A percentile compares a stretch with the other conserved stretches of the same genome.
Conservation (phyloP, 2,888 invertebrate genomes). For the Acholoe squamosa region DNA sequence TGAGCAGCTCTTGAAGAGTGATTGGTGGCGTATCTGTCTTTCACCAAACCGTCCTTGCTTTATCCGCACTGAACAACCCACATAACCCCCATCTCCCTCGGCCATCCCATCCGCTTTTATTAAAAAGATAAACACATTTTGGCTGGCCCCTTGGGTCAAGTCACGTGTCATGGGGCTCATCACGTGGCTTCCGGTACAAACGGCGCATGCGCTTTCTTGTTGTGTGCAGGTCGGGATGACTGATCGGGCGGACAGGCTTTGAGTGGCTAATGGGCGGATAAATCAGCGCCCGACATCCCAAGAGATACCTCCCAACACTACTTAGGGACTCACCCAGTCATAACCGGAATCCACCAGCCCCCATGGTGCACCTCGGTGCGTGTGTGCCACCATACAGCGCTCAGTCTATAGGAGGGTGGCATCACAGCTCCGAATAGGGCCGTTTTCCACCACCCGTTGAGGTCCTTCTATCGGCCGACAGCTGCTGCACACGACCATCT, state of each 20-base stretch:
- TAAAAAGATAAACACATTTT: conserved; percentile 60
- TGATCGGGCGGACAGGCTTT: conserved; percentile 51
- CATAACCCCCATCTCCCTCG: neutral
- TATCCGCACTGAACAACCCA: neutral
- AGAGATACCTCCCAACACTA: neutral
- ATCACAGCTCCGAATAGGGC: no score
- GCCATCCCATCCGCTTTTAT: neutral
- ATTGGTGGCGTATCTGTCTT: conserved; percentile 18
- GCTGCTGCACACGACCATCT: no score
- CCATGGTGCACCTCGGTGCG: neutral
- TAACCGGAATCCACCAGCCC: neutral
- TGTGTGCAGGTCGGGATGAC: conserved; percentile 55
- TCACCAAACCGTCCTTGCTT: neutral
- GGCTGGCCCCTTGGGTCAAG: conserved; percentile 48
- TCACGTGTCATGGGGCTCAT: conserved; percentile 58
- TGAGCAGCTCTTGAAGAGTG: conserved; percentile 31
- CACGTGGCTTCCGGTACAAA: conserved; percentile 56
- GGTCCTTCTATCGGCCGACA: no score
- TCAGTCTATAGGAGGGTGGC: no score
- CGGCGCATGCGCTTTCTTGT: conserved; percentile 59
- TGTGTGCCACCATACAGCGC: neutral
- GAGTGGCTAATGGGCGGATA: conserved; percentile 59
- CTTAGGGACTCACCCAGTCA: conserved; percentile 48
- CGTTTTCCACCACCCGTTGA: no score
- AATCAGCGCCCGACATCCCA: conserved; percentile 17